A percentile compares a stretch with the other conserved stretches of the same genome.
phyloP scores from a whole-genome alignment of 1,140 invertebrate genomes.

The Potamilus streckersoni region DNA sequence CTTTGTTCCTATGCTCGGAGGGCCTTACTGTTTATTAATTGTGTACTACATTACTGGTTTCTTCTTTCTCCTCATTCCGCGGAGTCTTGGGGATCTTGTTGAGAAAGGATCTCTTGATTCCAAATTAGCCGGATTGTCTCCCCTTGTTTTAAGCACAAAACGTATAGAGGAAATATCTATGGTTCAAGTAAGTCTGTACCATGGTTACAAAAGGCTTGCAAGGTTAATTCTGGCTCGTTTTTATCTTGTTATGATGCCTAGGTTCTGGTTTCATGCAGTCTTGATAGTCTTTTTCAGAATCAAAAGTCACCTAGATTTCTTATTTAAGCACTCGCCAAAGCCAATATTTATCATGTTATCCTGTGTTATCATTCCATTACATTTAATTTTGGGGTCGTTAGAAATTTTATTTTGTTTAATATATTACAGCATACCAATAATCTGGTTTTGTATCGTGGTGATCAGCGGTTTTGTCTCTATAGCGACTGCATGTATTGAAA shows the following conservation, averaged over 20 bases:
- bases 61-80: slow-evolving; percentile 12
- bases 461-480: not conserved
- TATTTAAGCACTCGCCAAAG: not conserved
- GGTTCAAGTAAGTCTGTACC: not conserved
- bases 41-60: slow-evolving; percentile 11
- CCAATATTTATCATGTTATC: not conserved
- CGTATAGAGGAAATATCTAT: slow-evolving; percentile 13
- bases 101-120: not conserved
- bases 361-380: not conserved
- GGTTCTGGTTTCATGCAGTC: slow-evolving; percentile 9
- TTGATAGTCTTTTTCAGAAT: not conserved
- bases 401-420: not conserved
- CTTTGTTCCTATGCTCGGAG: slow-evolving; percentile 17
- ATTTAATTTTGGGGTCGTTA: not conserved
- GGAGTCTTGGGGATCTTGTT: not conserved
- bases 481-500: not conserved
- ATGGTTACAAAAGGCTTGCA: slow-evolving; percentile 5
- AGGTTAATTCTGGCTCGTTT: not conserved
- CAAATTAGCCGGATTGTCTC: not conserved
- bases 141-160: not conserved
- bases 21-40: slow-evolving; percentile 3
- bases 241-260: slow-evolving; percentile 13
- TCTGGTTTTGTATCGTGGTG: not conserved
- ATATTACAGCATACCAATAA: slow-evolving; percentile 8
- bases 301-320: not conserved